Percentiles rank a stretch among this genome's conserved stretches.
phyloP scores from a whole-genome alignment of 2,797 vertebrate species.

The Mus spretus region DNA sequence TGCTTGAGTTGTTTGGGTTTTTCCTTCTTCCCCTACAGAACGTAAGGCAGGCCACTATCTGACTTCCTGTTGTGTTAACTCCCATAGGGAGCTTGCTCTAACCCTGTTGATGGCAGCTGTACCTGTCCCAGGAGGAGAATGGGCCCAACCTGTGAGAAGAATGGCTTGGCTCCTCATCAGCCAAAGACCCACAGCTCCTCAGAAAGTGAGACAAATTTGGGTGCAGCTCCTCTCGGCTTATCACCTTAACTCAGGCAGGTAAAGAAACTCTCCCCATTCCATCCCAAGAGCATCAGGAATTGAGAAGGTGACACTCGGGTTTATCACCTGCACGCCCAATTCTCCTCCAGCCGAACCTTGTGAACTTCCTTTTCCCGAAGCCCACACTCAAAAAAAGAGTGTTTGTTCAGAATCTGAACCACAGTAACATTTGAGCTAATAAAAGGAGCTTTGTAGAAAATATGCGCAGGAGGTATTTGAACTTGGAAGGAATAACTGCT shows the following conservation, averaged over 20 bases:
- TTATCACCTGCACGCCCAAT: neutral
- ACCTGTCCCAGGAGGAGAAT: conserved; percentile 90
- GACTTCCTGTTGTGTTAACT: conserved; percentile 91
- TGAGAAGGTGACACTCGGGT: neutral
- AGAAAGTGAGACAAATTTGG: neutral
- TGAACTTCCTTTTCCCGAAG: conserved; percentile 84
- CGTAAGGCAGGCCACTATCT: conserved; percentile 89
- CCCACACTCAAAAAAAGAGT: conserved; percentile 82
- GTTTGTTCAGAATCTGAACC: conserved; percentile 87
- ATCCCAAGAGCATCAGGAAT: accelerated
- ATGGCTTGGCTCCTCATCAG: conserved; percentile 77
- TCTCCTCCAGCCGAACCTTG: conserved; percentile 81
- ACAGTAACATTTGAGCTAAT: conserved; percentile 88
- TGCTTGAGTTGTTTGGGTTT: conserved; percentile 30
- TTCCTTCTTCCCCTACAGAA: conserved; percentile 84
- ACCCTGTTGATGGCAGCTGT: conserved; percentile 89
- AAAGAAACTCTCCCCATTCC: neutral
- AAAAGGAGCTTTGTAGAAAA: conserved; percentile 84
- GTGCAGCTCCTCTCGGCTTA: neutral
- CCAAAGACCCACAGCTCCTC: neutral
- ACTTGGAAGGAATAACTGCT: conserved; percentile 88
- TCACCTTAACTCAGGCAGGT: conserved; percentile 16
- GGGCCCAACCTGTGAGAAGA: conserved; percentile 92
- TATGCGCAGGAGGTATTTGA: conserved; percentile 89
- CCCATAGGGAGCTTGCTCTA: conserved; percentile 89